Percentiles rank a stretch among this genome's conserved stretches.
Evolutionary conservation across 2,113 vertebrate genomes (phyloP).

Genomic region (Accipiter virgatus): DNA sequence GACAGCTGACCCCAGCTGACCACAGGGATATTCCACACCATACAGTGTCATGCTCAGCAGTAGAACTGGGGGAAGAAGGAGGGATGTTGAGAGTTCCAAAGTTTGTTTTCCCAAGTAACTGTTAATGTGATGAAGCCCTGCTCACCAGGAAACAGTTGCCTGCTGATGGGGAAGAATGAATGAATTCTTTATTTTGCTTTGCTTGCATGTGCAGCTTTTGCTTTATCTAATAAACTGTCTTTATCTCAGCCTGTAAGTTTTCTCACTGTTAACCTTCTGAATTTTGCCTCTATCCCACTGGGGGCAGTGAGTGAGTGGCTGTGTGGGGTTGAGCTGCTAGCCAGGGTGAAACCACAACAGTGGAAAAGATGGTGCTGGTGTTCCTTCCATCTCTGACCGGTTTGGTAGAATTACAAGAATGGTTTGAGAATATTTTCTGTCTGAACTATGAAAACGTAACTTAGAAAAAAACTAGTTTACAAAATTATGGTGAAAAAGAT

Average conservation of each 20-base stretch:
- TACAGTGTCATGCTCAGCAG: rapidly evolving
- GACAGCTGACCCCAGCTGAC: neutral
- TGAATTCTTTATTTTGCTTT: neutral
- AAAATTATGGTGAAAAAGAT: neutral
- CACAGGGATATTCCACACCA: too few relatives aligned
- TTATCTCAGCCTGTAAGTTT: neutral
- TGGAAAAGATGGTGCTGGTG: neutral
- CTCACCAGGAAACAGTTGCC: neutral
- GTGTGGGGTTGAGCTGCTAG: neutral
- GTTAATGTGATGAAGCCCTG: neutral
- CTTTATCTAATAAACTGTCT: neutral
- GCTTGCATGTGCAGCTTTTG: neutral
- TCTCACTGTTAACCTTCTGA: neutral
- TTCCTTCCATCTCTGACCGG: neutral
- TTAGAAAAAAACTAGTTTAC: neutral
- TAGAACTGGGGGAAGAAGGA: neutral
- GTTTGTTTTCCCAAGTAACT: neutral
- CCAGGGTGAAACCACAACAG: rapidly evolving
- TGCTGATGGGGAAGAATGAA: neutral
- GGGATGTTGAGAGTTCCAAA: rapidly evolving
- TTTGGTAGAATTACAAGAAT: neutral
- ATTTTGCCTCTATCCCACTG: neutral
- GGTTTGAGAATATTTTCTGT: neutral
- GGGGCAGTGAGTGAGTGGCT: rapidly evolving
- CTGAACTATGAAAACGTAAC: neutral